A percentile compares a stretch with the other conserved stretches of the same genome.
phyloP scores from a whole-genome alignment of 2,797 vertebrate genomes.

The Hapalemur alaotrensis region DNA sequence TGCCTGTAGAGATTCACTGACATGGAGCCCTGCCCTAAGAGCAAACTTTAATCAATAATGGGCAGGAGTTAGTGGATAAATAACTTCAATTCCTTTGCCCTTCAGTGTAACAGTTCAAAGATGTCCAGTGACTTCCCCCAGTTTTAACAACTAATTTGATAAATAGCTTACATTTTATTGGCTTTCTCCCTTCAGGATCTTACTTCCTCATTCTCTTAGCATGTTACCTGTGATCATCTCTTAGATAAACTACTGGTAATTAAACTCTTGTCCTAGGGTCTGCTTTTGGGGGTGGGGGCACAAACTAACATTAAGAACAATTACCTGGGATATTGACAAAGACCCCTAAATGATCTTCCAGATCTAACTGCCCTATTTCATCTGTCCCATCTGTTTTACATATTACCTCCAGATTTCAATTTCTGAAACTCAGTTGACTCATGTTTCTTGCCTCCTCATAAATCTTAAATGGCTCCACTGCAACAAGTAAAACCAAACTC shows the following conservation, averaged over 20 bases:
- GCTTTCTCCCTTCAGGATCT: not conserved
- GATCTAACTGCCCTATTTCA: not conserved
- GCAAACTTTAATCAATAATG: not conserved
- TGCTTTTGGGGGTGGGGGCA: not conserved
- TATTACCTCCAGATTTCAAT: not conserved
- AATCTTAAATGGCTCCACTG: not conserved
- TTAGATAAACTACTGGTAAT: not conserved
- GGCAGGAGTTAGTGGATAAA: not conserved
- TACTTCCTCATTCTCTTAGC: not conserved
- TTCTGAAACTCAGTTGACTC: not conserved
- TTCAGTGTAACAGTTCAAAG: not conserved
- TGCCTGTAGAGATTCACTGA: not conserved
- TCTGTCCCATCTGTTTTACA: not conserved
- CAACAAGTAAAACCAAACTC: not conserved
- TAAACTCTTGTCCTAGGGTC: not conserved
- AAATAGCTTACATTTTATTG: not conserved
- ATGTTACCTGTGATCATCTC: not conserved
- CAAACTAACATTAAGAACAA: conserved; percentile 1
- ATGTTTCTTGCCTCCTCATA: not conserved
- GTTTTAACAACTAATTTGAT: not conserved
- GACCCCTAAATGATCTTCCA: not conserved
- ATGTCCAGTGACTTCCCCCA: not conserved
- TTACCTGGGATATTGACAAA: not conserved
- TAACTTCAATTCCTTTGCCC: not conserved
- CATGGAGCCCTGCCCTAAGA: not conserved